These are phyloP conservation scores for Teinopalpus imperialis DNA, from an alignment of 2,888 invertebrate genomes.

Conservation along the genomic window DNA sequence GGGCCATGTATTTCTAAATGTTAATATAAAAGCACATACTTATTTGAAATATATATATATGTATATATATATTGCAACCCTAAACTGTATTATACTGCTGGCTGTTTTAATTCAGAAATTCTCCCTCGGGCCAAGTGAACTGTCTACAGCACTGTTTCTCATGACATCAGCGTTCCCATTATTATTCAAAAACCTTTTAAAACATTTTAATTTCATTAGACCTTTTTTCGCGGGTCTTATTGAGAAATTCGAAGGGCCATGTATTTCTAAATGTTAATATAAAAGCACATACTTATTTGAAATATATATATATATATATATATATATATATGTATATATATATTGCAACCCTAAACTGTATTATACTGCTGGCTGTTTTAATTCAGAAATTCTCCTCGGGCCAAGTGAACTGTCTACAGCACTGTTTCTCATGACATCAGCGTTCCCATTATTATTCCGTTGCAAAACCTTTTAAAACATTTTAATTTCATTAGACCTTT, in stretches of 20 bases:
- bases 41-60: no score
- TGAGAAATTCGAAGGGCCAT: conserved; percentile 27
- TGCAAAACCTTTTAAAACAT: conserved; percentile 50
- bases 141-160: conserved; percentile 35
- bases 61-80: conserved; percentile 38
- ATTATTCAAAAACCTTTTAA: conserved; percentile 53
- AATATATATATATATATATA: no score
- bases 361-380: no score
- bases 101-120: conserved; percentile 45
- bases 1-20: no score
- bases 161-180: conserved; percentile 38
- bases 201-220: conserved; percentile 51
- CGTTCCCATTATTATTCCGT: conserved; percentile 44
- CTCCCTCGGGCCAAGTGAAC: conserved; percentile 36
- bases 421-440: conserved; percentile 33
- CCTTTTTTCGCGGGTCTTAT: conserved; percentile 30
- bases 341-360: no score
- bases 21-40: no score
- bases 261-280: conserved; percentile 21
- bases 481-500: conserved; percentile 46
- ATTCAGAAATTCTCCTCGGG: conserved; percentile 41
- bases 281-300: no score
- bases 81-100: conserved; percentile 39
- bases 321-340: no score
- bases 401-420: conserved; percentile 38